These are phyloP conservation scores for Chamaea fasciata DNA, from an alignment of 2,113 vertebrate species.

Conservation along the genomic window DNA sequence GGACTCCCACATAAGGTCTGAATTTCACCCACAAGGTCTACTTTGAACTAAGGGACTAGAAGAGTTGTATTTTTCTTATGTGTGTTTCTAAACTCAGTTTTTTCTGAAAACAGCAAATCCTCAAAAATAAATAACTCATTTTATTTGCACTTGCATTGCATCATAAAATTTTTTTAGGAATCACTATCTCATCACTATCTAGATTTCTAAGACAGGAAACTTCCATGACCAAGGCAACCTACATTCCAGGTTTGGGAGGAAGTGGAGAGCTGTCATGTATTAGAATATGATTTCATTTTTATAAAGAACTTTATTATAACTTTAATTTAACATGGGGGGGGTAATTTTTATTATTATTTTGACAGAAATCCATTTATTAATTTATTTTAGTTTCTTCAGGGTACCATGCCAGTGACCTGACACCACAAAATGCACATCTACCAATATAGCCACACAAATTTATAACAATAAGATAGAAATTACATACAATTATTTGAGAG, in stretches of 20 bases:
- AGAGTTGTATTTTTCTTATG: not conserved
- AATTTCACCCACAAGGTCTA: not conserved
- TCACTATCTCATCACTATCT: not conserved
- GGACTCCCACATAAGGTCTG: not conserved
- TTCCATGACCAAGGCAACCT: not conserved
- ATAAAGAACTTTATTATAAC: not conserved
- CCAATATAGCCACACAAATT: not conserved
- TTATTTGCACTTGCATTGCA: not conserved
- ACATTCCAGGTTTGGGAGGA: not conserved
- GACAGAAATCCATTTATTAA: not conserved
- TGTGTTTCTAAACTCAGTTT: not conserved
- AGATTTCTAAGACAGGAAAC: not conserved
- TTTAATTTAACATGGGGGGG: not conserved
- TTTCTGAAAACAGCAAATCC: not conserved
- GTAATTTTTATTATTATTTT: not conserved
- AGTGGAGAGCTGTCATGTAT: not conserved
- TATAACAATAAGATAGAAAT: not conserved
- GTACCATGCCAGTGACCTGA: not conserved
- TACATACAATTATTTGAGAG: not conserved
- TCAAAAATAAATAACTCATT: not conserved
- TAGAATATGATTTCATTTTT: not conserved
- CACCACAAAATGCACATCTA: not conserved
- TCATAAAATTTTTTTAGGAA: not conserved
- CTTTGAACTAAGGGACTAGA: not conserved
- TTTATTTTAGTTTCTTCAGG: not conserved